Percentiles rank a stretch among this genome's conserved stretches.
Evolutionary conservation across 2,888 invertebrate species (phyloP).

Genomic region (Rotaria socialis): DNA sequence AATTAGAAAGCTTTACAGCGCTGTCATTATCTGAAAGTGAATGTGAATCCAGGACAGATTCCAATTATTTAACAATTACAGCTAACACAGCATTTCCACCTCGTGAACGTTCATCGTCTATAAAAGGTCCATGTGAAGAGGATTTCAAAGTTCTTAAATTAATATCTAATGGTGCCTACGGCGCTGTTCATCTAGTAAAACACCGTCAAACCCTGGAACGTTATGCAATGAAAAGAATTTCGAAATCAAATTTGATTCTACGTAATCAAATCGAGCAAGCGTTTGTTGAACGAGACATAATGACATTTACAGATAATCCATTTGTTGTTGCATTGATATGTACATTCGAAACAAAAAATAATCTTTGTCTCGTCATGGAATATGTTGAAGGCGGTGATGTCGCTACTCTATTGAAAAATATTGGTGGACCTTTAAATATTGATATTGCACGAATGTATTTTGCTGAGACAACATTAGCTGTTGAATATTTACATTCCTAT

Average conservation of each 20-base stretch:
- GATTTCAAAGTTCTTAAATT: conserved; percentile 96
- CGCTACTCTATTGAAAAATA: conserved; percentile 85
- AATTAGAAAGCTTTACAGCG: conserved; percentile 27
- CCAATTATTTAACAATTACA: conserved; percentile 16
- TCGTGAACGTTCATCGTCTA: not conserved
- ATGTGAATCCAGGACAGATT: not conserved
- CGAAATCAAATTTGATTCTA: conserved; percentile 92
- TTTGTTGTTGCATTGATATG: conserved; percentile 99
- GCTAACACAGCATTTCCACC: conserved; percentile 24
- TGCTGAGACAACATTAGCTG: conserved; percentile 95
- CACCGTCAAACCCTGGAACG: conserved; percentile 86
- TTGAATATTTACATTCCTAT: conserved; percentile 96
- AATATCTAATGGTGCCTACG: conserved; percentile 98
- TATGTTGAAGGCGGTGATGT: conserved; percentile 99
- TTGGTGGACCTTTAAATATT: conserved; percentile 74
- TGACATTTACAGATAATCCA: conserved; percentile 98
- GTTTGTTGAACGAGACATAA: conserved; percentile 94
- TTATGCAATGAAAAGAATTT: conserved; percentile 98
- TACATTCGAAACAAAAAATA: conserved; percentile 96
- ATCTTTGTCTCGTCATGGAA: conserved; percentile 95
- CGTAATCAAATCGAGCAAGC: conserved; percentile 91
- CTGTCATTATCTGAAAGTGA: conserved; percentile 5
- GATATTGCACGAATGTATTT: conserved; percentile 86
- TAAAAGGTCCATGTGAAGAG: conserved; percentile 66
- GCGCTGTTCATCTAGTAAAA: conserved; percentile 92